Evolutionary conservation across 2,888 invertebrate species (phyloP).

Genomic region (Alloscopus bannaensis): DNA sequence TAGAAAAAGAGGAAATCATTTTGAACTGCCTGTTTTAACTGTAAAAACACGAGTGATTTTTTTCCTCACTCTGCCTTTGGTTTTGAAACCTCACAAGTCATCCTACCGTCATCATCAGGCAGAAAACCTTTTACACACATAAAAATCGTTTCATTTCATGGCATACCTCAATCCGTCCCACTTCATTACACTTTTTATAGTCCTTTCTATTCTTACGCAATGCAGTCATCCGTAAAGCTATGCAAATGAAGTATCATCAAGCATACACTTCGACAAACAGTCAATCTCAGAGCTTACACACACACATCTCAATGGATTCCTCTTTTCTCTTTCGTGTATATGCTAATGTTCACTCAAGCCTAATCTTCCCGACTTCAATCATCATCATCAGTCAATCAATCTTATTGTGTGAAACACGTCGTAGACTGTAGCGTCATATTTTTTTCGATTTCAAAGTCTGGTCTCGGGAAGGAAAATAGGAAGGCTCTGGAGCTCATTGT

Average conservation of each 20-base stretch:
- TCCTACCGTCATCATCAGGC: conserved; percentile 10
- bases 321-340: conserved; percentile 14
- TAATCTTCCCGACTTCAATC: conserved; percentile 44
- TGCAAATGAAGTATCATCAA: conserved; percentile 40
- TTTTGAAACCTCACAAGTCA: conserved; percentile 15
- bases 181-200: conserved; percentile 49
- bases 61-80: no score
- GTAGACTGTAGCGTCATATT: background rate
- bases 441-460: conserved; percentile 6
- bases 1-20: conserved; percentile 47
- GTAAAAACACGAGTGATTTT: no score
- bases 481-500: no score
- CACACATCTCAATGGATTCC: background rate
- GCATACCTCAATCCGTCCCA: conserved; percentile 42
- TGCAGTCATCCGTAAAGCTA: conserved; percentile 47
- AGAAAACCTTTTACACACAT: conserved; percentile 26
- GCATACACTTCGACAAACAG: no score
- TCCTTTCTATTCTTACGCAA: conserved; percentile 51
- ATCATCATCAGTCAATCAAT: conserved; percentile 52
- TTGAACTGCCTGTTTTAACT: conserved; percentile 12
- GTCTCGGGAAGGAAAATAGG: conserved; percentile 22
- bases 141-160: conserved; percentile 23
- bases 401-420: conserved; percentile 32
- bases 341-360: conserved; percentile 42
- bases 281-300: no score